phyloP scores from a whole-genome alignment of 1,140 invertebrate species.

The Pantala flavescens region DNA sequence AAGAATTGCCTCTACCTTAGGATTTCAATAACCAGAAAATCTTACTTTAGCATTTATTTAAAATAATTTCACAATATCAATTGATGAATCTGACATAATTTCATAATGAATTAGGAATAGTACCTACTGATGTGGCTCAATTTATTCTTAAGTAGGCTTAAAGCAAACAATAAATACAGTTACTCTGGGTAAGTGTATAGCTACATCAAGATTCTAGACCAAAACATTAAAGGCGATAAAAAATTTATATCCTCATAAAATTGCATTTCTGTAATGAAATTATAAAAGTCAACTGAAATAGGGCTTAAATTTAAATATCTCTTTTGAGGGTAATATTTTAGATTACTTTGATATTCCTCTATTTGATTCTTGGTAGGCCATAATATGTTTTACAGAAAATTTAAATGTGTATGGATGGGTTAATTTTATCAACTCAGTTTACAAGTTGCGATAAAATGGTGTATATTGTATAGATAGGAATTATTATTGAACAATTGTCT shows the following conservation, averaged over 20 bases:
- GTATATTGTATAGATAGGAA: background rate
- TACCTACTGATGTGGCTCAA: too few relatives aligned
- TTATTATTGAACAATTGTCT: background rate
- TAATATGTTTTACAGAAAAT: background rate
- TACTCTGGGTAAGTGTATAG: too few relatives aligned
- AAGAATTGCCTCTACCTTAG: too few relatives aligned
- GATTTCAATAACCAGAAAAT: too few relatives aligned
- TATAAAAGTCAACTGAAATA: background rate
- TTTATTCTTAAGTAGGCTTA: too few relatives aligned
- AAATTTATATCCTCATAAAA: background rate
- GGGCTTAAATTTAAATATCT: background rate
- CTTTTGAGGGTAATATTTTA: background rate
- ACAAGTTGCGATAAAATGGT: background rate
- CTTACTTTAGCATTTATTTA: too few relatives aligned
- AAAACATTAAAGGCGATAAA: background rate
- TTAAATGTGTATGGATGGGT: background rate
- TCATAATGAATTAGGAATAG: too few relatives aligned
- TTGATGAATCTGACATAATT: too few relatives aligned
- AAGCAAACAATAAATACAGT: too few relatives aligned
- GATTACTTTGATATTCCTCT: background rate
- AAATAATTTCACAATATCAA: too few relatives aligned
- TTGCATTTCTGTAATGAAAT: background rate
- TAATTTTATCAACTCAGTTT: background rate
- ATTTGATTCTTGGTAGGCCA: background rate
- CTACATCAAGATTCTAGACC: too few relatives aligned